Conservation (phyloP, 1,140 invertebrate genomes). For the Panagrolaimus sp. region DNA sequence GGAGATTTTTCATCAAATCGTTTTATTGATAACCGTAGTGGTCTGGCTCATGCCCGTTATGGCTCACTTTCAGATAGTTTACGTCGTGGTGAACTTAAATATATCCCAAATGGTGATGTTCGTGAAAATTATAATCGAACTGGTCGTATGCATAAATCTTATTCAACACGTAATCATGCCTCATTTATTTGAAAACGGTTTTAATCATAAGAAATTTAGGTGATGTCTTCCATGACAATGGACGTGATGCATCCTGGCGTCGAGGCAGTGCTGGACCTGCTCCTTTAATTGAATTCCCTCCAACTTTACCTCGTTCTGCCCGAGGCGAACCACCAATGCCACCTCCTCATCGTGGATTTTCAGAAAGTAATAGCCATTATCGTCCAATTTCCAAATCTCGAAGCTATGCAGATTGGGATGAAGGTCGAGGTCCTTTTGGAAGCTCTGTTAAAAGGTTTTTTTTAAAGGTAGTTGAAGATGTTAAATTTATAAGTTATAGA, state of each 20-base stretch:
- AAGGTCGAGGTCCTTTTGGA: neutral
- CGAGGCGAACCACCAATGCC: constrained; percentile 33
- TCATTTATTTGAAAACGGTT: no score
- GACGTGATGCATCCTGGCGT: constrained; percentile 12
- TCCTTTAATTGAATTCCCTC: constrained; percentile 53
- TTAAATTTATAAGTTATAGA: constrained; percentile 19
- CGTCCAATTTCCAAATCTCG: constrained; percentile 28
- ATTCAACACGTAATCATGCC: constrained; percentile 28
- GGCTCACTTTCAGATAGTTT: constrained; percentile 48
- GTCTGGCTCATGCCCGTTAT: constrained; percentile 42
- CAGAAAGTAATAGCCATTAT: constrained; percentile 9
- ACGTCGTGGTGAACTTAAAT: constrained; percentile 51
- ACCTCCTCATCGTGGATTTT: constrained; percentile 35
- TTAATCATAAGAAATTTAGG: no score
- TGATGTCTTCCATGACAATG: constrained; percentile 43
- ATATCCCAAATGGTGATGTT: constrained; percentile 50
- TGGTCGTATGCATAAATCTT: constrained; percentile 44
- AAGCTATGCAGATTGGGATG: constrained; percentile 38
- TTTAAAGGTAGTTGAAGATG: no score
- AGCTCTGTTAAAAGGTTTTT: no score
- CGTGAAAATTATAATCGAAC: constrained; percentile 24
- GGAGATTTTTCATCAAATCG: constrained; percentile 15
- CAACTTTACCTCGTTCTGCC: constrained; percentile 39
- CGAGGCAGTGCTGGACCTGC: constrained; percentile 24
- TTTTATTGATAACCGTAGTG: constrained; percentile 21